phyloP scores from a whole-genome alignment of 2,797 vertebrate species.

The Mus spretus region DNA sequence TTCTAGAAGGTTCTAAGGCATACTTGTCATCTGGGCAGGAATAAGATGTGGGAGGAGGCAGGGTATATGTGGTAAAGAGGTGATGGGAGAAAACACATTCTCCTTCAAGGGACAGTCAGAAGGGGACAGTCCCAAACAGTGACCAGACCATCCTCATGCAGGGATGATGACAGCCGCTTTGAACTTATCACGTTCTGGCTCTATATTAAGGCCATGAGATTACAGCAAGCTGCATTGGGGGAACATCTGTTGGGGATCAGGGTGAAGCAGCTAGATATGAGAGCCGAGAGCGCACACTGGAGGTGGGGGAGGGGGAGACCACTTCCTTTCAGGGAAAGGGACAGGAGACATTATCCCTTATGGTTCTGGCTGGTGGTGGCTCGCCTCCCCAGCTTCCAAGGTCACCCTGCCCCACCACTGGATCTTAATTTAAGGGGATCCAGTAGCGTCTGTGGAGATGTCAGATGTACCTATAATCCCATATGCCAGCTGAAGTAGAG shows the following conservation, averaged over 20 bases:
- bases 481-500: background rate
- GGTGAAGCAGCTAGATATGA: conserved; percentile 68
- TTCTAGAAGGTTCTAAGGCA: conserved; percentile 69
- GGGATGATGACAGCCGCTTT: conserved; percentile 88
- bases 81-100: conserved; percentile 82
- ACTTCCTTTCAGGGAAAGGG: background rate
- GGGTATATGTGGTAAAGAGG: background rate
- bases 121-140: conserved; percentile 89
- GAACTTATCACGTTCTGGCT: conserved; percentile 88
- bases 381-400: background rate
- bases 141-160: conserved; percentile 88
- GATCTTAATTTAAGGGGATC: background rate
- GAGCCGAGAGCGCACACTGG: conserved; percentile 73
- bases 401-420: background rate
- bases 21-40: conserved; percentile 83
- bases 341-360: background rate
- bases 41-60: conserved; percentile 33
- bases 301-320: background rate
- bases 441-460: background rate
- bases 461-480: background rate
- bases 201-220: conserved; percentile 91
- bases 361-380: background rate
- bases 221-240: conserved; percentile 87
- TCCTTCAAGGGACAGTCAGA: conserved; percentile 86
- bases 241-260: conserved; percentile 90